Conservation (phyloP, 1,140 invertebrate species). For the Hylyphantes graminicola region DNA sequence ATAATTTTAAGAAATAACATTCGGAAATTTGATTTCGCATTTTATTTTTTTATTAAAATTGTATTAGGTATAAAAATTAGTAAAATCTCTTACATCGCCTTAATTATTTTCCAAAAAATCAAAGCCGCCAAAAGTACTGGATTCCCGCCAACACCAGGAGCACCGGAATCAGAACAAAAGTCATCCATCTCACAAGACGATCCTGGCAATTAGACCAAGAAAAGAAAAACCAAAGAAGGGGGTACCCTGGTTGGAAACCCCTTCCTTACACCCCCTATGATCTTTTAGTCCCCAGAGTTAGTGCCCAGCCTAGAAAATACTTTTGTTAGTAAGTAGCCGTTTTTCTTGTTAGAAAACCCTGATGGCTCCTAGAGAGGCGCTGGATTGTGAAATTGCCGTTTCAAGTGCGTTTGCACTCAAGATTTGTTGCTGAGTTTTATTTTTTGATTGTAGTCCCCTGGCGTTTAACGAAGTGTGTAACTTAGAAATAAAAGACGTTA, state of each 20-base stretch:
- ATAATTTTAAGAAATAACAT: too few relatives aligned
- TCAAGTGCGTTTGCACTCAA: constrained; percentile 25
- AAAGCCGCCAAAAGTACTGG: too few relatives aligned
- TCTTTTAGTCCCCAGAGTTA: neutral
- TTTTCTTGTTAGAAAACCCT: neutral
- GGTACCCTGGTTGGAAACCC: neutral
- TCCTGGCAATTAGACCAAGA: constrained; percentile 44
- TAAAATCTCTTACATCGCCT: too few relatives aligned
- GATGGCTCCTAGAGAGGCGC: constrained; percentile 35
- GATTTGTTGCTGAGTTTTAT: constrained; percentile 2
- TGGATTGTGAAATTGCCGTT: constrained; percentile 38
- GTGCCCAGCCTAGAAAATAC: constrained; percentile 18
- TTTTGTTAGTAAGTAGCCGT: neutral
- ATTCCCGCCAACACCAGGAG: neutral
- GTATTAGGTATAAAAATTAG: too few relatives aligned
- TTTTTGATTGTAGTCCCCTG: neutral
- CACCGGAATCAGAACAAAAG: neutral
- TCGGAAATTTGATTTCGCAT: too few relatives aligned
- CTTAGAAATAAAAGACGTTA: constrained; percentile 5
- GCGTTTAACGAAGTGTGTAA: neutral
- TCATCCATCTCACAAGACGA: constrained; percentile 40
- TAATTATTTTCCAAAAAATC: too few relatives aligned
- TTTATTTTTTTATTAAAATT: too few relatives aligned
- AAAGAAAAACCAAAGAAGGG: neutral
- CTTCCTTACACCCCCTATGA: neutral